Conservation (phyloP, 2,888 invertebrate genomes). For the Slavum lentiscoides region DNA sequence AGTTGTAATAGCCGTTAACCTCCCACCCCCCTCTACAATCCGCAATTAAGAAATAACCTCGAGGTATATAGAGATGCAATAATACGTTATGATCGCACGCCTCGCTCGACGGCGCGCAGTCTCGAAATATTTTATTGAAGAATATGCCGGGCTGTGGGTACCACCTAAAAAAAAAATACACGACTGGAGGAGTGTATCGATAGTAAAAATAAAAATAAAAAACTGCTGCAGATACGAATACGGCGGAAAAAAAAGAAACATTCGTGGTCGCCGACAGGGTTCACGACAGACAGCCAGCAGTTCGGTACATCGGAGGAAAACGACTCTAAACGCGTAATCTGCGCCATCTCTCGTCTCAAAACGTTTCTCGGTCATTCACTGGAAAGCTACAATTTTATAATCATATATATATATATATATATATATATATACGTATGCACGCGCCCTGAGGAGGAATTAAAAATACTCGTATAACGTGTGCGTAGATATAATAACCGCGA, state of each 20-base stretch:
- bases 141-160: too few species aligned
- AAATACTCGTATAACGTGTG: background rate
- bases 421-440: background rate
- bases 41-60: conserved; percentile 4
- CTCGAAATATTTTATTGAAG: background rate
- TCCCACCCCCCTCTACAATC: too few species aligned
- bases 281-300: conserved; percentile 18
- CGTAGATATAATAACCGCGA: background rate
- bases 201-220: background rate
- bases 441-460: conserved; percentile 1
- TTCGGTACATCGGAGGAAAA: conserved; percentile 1
- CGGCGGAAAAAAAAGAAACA: background rate
- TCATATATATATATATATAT: background rate
- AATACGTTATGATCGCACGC: background rate
- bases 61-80: too few species aligned
- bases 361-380: conserved; percentile 23
- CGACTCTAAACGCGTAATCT: conserved; percentile 6
- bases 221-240: conserved; percentile 22
- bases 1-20: background rate
- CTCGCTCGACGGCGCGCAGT: background rate
- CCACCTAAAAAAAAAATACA: background rate
- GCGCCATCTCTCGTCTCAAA: conserved; percentile 10
- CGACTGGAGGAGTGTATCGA: background rate
- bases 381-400: conserved; percentile 31
- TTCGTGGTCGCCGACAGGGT: conserved; percentile 46